Evolutionary conservation across 2,888 invertebrate genomes (phyloP).

Genomic region (Sympetrum striolatum): DNA sequence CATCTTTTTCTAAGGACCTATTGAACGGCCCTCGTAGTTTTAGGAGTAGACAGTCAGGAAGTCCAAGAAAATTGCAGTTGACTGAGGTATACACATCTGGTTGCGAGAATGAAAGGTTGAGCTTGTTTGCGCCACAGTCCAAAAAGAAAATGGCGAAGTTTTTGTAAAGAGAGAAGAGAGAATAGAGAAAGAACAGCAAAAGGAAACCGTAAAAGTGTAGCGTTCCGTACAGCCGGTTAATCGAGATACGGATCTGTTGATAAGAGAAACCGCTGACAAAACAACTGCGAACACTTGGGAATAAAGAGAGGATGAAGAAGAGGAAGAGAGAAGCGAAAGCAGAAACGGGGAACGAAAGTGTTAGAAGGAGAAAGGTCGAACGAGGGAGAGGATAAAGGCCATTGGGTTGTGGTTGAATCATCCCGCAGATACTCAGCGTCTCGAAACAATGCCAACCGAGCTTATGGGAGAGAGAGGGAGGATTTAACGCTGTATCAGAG

Average conservation of each 20-base stretch:
- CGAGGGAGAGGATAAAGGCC: not conserved
- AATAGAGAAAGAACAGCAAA: not conserved
- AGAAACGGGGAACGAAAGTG: not conserved
- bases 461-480: not conserved
- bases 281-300: not conserved
- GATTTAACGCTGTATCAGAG: not conserved
- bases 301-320: not conserved
- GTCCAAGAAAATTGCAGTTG: no score
- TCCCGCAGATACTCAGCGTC: slow-evolving; percentile 6
- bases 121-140: no score
- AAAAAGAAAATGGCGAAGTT: no score
- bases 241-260: not conserved
- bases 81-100: no score
- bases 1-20: no score
- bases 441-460: slow-evolving; percentile 26
- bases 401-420: slow-evolving; percentile 19
- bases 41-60: no score
- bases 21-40: no score
- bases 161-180: not conserved
- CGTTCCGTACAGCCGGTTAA: no score
- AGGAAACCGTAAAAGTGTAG: not conserved
- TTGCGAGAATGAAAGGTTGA: no score
- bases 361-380: not conserved
- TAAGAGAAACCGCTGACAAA: not conserved
- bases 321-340: not conserved